Percentiles rank a stretch among this genome's conserved stretches.
Conservation (phyloP, 2,888 invertebrate genomes). For the Therioaphis trifolii region DNA sequence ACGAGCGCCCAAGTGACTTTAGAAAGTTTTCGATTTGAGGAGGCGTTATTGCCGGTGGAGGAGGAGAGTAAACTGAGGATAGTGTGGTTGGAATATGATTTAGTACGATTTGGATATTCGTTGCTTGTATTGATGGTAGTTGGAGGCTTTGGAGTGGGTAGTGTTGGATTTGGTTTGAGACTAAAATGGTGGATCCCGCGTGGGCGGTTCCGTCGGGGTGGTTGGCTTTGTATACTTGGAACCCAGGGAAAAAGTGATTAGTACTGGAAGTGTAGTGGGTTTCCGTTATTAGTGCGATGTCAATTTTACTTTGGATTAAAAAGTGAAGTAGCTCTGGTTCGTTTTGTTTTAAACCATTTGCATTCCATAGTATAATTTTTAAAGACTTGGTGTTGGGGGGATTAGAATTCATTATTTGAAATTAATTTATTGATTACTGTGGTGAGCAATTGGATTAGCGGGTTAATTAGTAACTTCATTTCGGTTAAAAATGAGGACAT, state of each 20-base stretch:
- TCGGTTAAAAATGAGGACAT: background rate
- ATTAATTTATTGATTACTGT: conserved; percentile 9
- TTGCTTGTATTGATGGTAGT: too few species aligned
- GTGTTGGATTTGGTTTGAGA: too few species aligned
- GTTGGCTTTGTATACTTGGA: too few species aligned
- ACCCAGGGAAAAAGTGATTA: background rate
- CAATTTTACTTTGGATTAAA: background rate
- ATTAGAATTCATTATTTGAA: background rate
- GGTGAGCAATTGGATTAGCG: background rate
- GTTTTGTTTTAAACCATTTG: background rate
- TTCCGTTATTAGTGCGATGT: background rate
- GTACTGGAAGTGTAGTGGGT: background rate
- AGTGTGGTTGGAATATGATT: too few species aligned
- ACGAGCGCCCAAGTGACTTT: background rate
- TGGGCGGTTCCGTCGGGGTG: too few species aligned
- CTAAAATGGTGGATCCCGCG: too few species aligned
- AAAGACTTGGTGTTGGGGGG: background rate
- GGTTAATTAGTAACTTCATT: background rate
- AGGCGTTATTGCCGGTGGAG: background rate
- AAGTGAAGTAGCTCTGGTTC: background rate
- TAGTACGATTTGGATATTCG: too few species aligned
- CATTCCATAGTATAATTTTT: background rate
- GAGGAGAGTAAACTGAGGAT: background rate
- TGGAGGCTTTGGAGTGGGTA: too few species aligned
- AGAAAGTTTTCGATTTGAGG: background rate